Evolutionary conservation across 2,888 invertebrate genomes (phyloP).

Genomic region (Athalia rosae): DNA sequence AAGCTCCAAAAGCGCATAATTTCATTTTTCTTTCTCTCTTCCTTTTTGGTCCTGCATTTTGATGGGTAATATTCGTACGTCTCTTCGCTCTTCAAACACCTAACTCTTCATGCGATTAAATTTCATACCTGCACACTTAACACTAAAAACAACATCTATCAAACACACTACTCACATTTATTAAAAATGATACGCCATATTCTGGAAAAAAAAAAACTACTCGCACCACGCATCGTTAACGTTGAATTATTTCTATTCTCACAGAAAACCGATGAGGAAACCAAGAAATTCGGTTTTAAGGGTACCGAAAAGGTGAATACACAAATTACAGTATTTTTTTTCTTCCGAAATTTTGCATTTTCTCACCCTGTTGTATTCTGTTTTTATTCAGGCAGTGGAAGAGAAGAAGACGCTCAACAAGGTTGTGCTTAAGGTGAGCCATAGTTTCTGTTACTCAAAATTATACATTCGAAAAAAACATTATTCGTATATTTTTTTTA

Average conservation of each 20-base stretch:
- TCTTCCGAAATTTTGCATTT: neutral
- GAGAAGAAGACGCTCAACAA: constrained; percentile 67
- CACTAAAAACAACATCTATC: neutral
- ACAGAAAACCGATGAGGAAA: constrained; percentile 65
- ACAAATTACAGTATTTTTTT: constrained; percentile 11
- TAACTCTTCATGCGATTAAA: no score
- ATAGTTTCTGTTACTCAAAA: constrained; percentile 23
- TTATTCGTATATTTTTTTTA: constrained; percentile 31
- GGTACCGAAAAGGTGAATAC: constrained; percentile 62
- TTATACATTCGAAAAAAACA: neutral
- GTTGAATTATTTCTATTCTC: constrained; percentile 51
- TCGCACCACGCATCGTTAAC: neutral
- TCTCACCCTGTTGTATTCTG: neutral
- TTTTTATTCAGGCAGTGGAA: constrained; percentile 60
- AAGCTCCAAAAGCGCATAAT: neutral
- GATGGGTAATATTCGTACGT: neutral
- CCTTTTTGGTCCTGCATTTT: constrained; percentile 1
- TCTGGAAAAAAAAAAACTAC: neutral
- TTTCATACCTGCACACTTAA: neutral
- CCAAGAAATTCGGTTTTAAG: constrained; percentile 63
- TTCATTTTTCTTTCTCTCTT: neutral
- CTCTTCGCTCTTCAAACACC: neutral
- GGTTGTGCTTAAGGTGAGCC: constrained; percentile 73
- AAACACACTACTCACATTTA: no score
- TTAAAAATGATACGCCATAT: neutral